Percentiles rank a stretch among this genome's conserved stretches.
Evolutionary conservation across 2,113 vertebrate species (phyloP).

Genomic region (Echinops telfairi): DNA sequence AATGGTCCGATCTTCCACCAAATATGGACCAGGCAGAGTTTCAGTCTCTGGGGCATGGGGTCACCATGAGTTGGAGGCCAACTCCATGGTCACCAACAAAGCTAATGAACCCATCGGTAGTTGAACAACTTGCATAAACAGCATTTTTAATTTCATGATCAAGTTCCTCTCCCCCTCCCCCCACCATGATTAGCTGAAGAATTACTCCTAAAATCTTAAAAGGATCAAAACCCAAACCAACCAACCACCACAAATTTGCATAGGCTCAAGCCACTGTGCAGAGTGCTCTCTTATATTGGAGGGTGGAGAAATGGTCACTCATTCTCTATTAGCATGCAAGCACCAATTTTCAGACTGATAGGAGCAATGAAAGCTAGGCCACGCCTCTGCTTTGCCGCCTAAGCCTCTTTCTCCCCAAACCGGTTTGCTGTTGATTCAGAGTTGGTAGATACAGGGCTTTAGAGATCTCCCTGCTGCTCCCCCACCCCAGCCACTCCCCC

Average conservation of each 20-base stretch:
- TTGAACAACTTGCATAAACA: conserved; percentile 4
- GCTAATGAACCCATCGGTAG: not conserved
- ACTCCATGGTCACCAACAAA: not conserved
- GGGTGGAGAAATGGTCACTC: not conserved
- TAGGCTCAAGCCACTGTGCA: conserved; percentile 31
- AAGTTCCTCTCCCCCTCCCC: not conserved
- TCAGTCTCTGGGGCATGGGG: not conserved
- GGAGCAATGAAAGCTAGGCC: conserved; percentile 28
- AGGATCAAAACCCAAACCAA: not conserved
- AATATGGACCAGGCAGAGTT: not conserved
- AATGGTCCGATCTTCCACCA: not conserved
- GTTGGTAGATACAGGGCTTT: not conserved
- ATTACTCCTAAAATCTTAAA: conserved; percentile 19
- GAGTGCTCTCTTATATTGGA: conserved; percentile 6
- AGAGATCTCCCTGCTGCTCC: not conserved
- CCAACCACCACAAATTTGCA: not conserved
- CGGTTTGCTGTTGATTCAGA: not conserved
- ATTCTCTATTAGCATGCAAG: conserved; percentile 23
- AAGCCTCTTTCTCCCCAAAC: not conserved
- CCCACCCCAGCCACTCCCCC: too few species aligned
- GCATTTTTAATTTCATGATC: not conserved
- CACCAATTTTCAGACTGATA: not conserved
- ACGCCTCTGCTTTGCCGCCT: not conserved
- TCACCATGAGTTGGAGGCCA: not conserved
- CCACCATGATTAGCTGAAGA: not conserved